These are phyloP conservation scores for Eudasyphora cyanicolor DNA, from an alignment of 2,888 invertebrate genomes.

Conservation along the genomic window DNA sequence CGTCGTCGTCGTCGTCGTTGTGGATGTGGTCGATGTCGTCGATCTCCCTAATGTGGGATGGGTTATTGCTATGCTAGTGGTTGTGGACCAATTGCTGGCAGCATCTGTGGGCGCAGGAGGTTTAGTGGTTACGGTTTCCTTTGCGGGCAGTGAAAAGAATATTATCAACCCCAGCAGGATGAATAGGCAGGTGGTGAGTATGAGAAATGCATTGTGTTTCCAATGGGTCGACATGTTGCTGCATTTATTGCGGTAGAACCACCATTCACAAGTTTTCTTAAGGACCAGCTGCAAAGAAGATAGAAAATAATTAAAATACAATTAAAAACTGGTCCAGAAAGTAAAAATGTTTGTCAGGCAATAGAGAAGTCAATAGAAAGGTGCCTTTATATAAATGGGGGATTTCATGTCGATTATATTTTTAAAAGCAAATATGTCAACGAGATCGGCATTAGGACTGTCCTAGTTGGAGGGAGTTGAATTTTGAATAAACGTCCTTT, in stretches of 20 bases:
- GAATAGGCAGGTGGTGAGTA: constrained; percentile 67
- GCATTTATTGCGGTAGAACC: constrained; percentile 73
- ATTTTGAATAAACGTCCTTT: too few relatives aligned
- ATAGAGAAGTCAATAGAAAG: too few relatives aligned
- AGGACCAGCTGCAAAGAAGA: constrained; percentile 71
- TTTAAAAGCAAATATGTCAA: too few relatives aligned
- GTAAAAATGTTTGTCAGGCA: too few relatives aligned
- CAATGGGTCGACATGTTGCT: constrained; percentile 76
- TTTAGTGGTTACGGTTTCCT: constrained; percentile 39
- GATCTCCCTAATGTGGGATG: too few relatives aligned
- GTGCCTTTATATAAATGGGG: too few relatives aligned
- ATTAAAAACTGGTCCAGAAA: too few relatives aligned
- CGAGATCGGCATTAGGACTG: too few relatives aligned
- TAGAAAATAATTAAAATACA: constrained; percentile 2
- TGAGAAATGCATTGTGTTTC: constrained; percentile 71
- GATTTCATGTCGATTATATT: too few relatives aligned
- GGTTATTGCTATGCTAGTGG: constrained; percentile 45
- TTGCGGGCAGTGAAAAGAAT: constrained; percentile 68
- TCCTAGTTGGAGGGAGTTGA: too few relatives aligned
- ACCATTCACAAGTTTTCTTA: constrained; percentile 76
- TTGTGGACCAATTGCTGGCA: constrained; percentile 33
- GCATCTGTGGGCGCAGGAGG: constrained; percentile 5
- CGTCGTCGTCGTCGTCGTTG: constrained; percentile 28
- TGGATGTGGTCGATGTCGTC: constrained; percentile 38
- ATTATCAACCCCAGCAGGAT: constrained; percentile 67